phyloP scores from a whole-genome alignment of 2,888 invertebrate genomes.

The Caenorhabditis sinica region DNA sequence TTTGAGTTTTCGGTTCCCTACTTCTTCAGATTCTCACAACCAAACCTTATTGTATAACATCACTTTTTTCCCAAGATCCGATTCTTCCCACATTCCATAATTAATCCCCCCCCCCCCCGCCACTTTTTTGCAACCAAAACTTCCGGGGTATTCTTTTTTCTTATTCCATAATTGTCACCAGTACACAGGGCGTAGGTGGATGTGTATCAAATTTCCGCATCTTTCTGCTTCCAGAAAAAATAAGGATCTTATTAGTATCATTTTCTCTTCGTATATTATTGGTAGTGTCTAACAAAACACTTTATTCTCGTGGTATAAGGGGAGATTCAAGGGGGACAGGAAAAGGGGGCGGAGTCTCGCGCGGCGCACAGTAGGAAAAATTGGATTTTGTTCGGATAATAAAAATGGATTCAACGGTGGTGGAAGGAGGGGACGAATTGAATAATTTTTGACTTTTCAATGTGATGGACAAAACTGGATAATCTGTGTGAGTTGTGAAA shows the following conservation, averaged over 20 bases:
- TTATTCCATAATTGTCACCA: not conserved
- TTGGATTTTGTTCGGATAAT: too few relatives aligned
- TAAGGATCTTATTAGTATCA: not conserved
- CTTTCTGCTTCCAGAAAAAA: not conserved
- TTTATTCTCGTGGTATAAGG: slow-evolving; percentile 31
- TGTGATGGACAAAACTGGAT: not conserved
- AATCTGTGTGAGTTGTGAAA: too few relatives aligned
- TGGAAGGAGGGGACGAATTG: not conserved
- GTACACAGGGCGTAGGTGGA: not conserved
- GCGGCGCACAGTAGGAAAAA: not conserved
- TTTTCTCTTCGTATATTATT: not conserved
- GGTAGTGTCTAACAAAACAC: slow-evolving; percentile 44
- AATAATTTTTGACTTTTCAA: not conserved
- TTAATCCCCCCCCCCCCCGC: too few relatives aligned
- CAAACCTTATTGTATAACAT: too few relatives aligned
- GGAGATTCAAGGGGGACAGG: too few relatives aligned
- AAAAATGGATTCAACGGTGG: not conserved
- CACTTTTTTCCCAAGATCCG: too few relatives aligned
- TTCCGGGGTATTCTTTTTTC: too few relatives aligned
- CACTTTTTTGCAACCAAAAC: too few relatives aligned
- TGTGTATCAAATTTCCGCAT: slow-evolving; percentile 7
- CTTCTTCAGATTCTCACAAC: too few relatives aligned
- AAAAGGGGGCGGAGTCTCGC: slow-evolving; percentile 2
- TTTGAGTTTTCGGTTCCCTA: too few relatives aligned
- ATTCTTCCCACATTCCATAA: too few relatives aligned